Percentiles rank a stretch among this genome's conserved stretches.
These are phyloP conservation scores for Nixonia krombeini DNA, from an alignment of 1,140 invertebrate genomes.

Conservation along the genomic window DNA sequence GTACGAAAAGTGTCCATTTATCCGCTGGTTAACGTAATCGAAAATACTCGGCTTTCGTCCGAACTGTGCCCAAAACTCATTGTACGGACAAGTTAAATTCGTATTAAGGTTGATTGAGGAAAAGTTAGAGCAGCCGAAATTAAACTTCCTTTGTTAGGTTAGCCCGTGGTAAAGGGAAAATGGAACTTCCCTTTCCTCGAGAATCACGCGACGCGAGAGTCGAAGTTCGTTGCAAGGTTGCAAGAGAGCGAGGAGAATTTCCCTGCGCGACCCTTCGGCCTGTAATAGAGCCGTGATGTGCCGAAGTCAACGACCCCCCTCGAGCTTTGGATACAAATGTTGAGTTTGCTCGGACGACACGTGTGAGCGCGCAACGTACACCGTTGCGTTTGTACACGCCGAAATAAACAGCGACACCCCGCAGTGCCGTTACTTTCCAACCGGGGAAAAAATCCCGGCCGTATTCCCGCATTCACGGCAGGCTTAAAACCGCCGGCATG, in stretches of 20 bases:
- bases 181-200: not conserved
- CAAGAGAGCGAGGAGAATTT: not conserved
- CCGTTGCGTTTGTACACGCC: constrained; percentile 13
- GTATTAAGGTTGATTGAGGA: too few relatives aligned
- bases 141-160: too few relatives aligned
- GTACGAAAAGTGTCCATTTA: too few relatives aligned
- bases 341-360: constrained; percentile 20
- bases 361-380: constrained; percentile 12
- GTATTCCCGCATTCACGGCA: too few relatives aligned
- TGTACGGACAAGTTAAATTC: too few relatives aligned
- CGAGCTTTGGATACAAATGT: constrained; percentile 31
- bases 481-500: too few relatives aligned
- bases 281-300: constrained; percentile 23
- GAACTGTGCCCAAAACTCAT: too few relatives aligned
- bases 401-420: constrained; percentile 17
- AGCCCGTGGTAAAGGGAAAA: too few relatives aligned
- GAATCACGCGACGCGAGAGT: not conserved
- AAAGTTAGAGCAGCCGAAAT: too few relatives aligned
- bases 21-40: too few relatives aligned
- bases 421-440: not conserved
- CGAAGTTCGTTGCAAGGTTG: not conserved
- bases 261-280: constrained; percentile 10
- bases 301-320: constrained; percentile 41
- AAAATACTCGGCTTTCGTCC: too few relatives aligned
- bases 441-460: too few relatives aligned